Evolutionary conservation across 2,797 vertebrate species (phyloP).

Genomic region (Siniperca undulata): DNA sequence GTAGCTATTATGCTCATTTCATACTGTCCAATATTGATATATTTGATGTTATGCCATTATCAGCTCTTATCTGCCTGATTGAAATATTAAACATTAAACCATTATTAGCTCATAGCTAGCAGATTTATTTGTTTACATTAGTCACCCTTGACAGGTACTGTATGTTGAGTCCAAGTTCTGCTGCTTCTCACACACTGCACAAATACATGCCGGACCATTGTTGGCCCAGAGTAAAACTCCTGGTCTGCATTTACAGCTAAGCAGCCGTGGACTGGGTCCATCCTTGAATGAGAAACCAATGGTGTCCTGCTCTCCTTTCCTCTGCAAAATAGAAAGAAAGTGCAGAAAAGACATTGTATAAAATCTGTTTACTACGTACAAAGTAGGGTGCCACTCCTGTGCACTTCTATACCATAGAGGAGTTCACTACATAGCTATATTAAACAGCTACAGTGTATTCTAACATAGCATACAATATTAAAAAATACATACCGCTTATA

Average conservation of each 20-base stretch:
- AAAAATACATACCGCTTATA: background rate
- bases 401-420: background rate
- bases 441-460: background rate
- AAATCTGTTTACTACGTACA: background rate
- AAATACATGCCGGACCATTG: constrained; percentile 2
- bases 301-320: constrained; percentile 18
- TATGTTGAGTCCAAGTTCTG: constrained; percentile 16
- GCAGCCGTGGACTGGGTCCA: constrained; percentile 37
- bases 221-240: constrained; percentile 52
- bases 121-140: constrained; percentile 8
- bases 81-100: background rate
- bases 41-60: background rate
- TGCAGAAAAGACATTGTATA: constrained; percentile 11
- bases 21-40: background rate
- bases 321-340: constrained; percentile 9
- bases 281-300: constrained; percentile 47
- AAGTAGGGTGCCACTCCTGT: background rate
- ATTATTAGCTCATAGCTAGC: background rate
- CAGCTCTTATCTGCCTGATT: background rate
- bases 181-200: constrained; percentile 5
- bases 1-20: background rate
- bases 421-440: background rate
- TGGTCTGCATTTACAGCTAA: constrained; percentile 54
- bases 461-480: background rate
- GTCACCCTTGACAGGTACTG: constrained; percentile 20